These are phyloP conservation scores for Oryzias javanicus DNA, from an alignment of 2,113 vertebrate species.

Conservation along the genomic window DNA sequence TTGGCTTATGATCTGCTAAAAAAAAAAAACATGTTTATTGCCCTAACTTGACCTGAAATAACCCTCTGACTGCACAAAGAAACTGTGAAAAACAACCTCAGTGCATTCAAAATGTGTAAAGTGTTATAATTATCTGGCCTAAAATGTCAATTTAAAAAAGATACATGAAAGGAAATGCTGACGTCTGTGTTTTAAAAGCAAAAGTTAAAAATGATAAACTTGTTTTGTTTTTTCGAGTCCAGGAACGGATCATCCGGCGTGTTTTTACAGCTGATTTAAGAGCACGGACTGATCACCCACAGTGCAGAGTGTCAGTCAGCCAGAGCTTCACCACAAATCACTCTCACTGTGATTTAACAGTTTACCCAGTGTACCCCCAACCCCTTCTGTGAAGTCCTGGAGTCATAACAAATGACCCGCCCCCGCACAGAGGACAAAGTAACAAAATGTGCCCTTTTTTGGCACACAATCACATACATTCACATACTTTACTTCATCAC, in stretches of 20 bases:
- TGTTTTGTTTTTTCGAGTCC: constrained; percentile 9
- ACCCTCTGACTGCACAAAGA: too few species aligned
- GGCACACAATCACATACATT: constrained; percentile 4
- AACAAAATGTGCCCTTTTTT: background rate
- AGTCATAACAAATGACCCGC: constrained; percentile 25
- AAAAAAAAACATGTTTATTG: too few species aligned
- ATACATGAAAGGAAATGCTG: background rate
- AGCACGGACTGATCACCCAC: constrained; percentile 23
- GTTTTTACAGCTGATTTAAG: constrained; percentile 70
- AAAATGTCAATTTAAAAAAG: background rate
- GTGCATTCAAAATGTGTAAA: too few species aligned
- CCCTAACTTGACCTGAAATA: too few species aligned
- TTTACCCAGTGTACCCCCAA: constrained; percentile 29
- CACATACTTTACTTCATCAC: background rate
- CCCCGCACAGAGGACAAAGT: constrained; percentile 11
- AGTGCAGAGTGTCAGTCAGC: constrained; percentile 11
- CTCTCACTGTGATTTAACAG: constrained; percentile 35
- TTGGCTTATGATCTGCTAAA: background rate
- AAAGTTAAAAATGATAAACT: constrained; percentile 4
- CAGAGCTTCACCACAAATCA: constrained; percentile 26
- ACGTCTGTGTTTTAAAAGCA: background rate
- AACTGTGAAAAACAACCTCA: too few species aligned
- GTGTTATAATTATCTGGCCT: too few species aligned
- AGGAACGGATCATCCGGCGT: constrained; percentile 40
- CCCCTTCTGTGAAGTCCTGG: constrained; percentile 11